A percentile compares a stretch with the other conserved stretches of the same genome.
phyloP scores from a whole-genome alignment of 2,888 invertebrate species.

The Nasonovia ribisnigri region DNA sequence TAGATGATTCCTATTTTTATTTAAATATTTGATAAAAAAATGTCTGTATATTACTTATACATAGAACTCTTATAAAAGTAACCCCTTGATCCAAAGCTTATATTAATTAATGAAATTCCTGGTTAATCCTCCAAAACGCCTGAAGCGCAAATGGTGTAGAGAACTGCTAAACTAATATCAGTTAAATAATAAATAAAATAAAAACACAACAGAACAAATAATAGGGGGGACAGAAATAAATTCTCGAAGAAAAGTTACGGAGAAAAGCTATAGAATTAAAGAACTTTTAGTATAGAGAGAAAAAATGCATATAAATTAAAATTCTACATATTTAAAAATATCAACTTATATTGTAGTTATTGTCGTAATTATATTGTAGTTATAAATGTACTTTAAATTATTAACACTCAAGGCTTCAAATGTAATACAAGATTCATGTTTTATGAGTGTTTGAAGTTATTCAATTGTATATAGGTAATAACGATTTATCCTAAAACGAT shows the following conservation, averaged over 20 bases:
- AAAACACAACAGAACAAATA: not conserved
- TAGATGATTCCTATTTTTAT: not conserved
- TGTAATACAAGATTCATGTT: not conserved
- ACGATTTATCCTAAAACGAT: too few species aligned
- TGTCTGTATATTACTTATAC: not conserved
- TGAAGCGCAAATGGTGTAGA: not conserved
- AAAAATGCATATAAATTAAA: not conserved
- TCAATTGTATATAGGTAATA: too few species aligned
- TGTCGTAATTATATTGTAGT: not conserved
- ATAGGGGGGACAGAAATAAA: not conserved
- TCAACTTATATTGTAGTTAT: too few species aligned
- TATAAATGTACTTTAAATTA: not conserved
- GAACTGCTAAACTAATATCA: not conserved
- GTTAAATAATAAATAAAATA: conserved; percentile 16
- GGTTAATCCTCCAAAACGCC: conserved; percentile 2
- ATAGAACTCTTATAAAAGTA: not conserved
- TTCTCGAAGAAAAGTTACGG: not conserved
- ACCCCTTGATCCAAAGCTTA: conserved; percentile 14
- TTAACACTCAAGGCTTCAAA: not conserved
- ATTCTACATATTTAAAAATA: not conserved
- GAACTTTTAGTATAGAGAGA: not conserved
- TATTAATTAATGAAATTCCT: not conserved
- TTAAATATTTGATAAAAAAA: not conserved
- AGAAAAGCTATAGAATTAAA: not conserved
- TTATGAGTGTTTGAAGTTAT: not conserved